A percentile compares a stretch with the other conserved stretches of the same genome.
These are phyloP conservation scores for Bradypodion pumilum DNA, from an alignment of 2,797 vertebrate species.

Conservation along the genomic window DNA sequence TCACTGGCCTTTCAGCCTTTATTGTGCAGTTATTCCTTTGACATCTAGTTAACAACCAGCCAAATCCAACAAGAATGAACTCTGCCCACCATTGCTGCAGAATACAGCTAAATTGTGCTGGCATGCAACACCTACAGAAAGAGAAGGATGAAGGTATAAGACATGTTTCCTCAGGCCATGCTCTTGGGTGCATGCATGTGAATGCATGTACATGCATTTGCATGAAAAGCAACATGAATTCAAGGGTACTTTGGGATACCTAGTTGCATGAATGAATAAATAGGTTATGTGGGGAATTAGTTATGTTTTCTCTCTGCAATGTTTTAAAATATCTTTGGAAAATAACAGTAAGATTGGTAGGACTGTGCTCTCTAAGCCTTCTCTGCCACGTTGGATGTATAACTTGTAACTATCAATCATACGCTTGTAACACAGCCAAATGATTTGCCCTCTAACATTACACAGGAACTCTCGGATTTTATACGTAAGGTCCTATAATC, in stretches of 20 bases:
- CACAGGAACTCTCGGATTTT: background rate
- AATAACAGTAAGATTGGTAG: background rate
- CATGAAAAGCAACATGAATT: background rate
- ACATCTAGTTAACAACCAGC: too few relatives aligned
- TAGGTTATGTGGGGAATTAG: slow-evolving; percentile 1
- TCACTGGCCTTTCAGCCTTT: too few relatives aligned
- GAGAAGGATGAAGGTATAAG: too few relatives aligned
- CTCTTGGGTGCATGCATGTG: background rate
- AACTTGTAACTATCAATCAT: background rate
- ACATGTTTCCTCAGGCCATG: background rate
- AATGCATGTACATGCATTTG: background rate
- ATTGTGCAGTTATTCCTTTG: too few relatives aligned
- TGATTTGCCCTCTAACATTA: too few relatives aligned
- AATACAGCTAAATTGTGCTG: too few relatives aligned
- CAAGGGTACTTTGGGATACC: background rate
- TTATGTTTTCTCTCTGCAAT: background rate
- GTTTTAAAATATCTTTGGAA: background rate
- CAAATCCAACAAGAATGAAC: too few relatives aligned
- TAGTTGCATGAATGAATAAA: background rate
- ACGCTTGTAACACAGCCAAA: background rate
- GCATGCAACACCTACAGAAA: too few relatives aligned
- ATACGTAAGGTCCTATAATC: background rate
- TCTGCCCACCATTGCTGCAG: too few relatives aligned
- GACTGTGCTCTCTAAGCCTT: background rate
- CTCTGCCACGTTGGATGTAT: background rate